phyloP scores from a whole-genome alignment of 2,888 invertebrate genomes.

The Cistogaster globosa region DNA sequence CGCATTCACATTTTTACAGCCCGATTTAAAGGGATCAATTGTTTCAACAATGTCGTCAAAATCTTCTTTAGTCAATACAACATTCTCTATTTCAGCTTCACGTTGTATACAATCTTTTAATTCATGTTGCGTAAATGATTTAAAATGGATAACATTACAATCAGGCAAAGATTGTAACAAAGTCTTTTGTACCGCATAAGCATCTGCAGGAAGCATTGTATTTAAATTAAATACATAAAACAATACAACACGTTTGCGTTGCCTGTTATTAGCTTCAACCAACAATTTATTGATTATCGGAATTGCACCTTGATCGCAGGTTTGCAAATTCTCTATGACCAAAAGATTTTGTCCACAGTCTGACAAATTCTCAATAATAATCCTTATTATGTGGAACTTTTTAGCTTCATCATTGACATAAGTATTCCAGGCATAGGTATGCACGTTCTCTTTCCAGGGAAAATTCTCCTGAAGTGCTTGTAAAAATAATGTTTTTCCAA shows the following conservation, averaged over 20 bases:
- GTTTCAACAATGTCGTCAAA: slow-evolving; percentile 76
- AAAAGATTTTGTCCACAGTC: slow-evolving; percentile 80
- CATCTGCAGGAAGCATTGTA: slow-evolving; percentile 65
- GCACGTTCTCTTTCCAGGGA: slow-evolving; percentile 80
- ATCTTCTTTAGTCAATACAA: slow-evolving; percentile 72
- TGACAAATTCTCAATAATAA: slow-evolving; percentile 73
- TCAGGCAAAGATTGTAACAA: slow-evolving; percentile 67
- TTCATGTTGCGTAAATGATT: slow-evolving; percentile 74
- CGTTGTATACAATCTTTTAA: slow-evolving; percentile 77
- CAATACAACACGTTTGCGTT: slow-evolving; percentile 74
- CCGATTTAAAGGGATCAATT: slow-evolving; percentile 75
- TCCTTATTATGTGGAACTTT: slow-evolving; percentile 65
- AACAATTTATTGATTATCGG: slow-evolving; percentile 73
- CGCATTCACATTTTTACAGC: slow-evolving; percentile 80
- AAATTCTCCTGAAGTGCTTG: slow-evolving; percentile 75
- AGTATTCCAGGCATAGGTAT: slow-evolving; percentile 76
- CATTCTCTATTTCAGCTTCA: slow-evolving; percentile 73
- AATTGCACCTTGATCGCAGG: slow-evolving; percentile 74
- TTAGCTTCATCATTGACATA: slow-evolving; percentile 60
- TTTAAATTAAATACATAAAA: slow-evolving; percentile 79
- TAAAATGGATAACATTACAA: slow-evolving; percentile 76
- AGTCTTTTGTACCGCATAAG: slow-evolving; percentile 69
- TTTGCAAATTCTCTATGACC: slow-evolving; percentile 78
- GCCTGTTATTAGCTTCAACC: slow-evolving; percentile 9
- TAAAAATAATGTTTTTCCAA: slow-evolving; percentile 79